Evolutionary conservation across 1,140 invertebrate genomes (phyloP).

Genomic region (Trichoplusia ni): DNA sequence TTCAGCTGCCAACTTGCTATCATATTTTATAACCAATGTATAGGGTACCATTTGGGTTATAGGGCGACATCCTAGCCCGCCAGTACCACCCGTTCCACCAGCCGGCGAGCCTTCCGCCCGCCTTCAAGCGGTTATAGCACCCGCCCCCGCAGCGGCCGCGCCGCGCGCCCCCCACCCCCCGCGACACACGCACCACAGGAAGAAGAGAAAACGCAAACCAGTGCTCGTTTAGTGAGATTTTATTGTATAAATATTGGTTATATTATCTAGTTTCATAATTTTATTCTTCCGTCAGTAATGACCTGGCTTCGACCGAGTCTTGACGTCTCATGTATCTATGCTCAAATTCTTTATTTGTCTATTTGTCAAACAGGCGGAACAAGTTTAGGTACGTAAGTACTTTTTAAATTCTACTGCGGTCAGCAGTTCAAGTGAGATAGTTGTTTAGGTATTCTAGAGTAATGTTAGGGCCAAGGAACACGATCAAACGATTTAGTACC

Average conservation of each 20-base stretch:
- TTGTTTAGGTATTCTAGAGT: slow-evolving; percentile 17
- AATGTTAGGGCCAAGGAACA: not conserved
- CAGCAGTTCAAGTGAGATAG: slow-evolving; percentile 55
- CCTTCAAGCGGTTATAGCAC: slow-evolving; percentile 74
- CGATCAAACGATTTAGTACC: not conserved
- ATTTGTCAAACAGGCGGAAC: slow-evolving; percentile 46
- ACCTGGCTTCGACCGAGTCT: not conserved
- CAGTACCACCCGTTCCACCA: slow-evolving; percentile 74
- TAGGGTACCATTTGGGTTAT: slow-evolving; percentile 68
- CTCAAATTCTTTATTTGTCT: slow-evolving; percentile 17
- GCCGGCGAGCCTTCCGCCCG: slow-evolving; percentile 57
- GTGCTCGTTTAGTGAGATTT: slow-evolving; percentile 59
- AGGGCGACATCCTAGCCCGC: slow-evolving; percentile 73
- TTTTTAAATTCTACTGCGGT: slow-evolving; percentile 47
- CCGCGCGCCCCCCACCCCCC: slow-evolving; percentile 22
- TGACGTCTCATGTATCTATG: slow-evolving; percentile 3
- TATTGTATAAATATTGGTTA: slow-evolving; percentile 1
- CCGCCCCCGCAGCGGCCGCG: slow-evolving; percentile 28
- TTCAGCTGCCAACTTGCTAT: slow-evolving; percentile 16
- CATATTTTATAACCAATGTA: slow-evolving; percentile 58
- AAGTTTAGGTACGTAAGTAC: slow-evolving; percentile 43
- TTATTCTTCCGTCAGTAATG: not conserved
- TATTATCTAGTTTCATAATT: slow-evolving; percentile 2
- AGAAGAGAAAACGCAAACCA: slow-evolving; percentile 62
- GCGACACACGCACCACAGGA: slow-evolving; percentile 45